Percentiles rank a stretch among this genome's conserved stretches.
These are phyloP conservation scores for Mormyrus lacerda DNA, from an alignment of 2,113 vertebrate genomes.

Conservation along the genomic window DNA sequence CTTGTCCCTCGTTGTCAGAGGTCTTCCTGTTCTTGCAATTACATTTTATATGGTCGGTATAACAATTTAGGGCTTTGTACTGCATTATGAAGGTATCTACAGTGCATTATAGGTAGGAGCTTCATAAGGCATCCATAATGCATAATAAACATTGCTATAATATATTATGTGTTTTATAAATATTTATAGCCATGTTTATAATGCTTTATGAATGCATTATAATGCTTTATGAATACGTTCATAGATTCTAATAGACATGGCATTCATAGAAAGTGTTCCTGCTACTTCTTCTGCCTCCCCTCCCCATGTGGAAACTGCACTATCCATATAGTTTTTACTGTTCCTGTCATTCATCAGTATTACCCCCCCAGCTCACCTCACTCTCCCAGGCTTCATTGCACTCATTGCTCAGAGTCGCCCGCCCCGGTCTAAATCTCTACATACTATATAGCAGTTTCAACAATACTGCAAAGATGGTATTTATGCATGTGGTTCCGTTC, in stretches of 20 bases:
- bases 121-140: not conserved
- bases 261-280: not conserved
- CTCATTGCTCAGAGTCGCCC: not conserved
- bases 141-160: not conserved
- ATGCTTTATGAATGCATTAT: not conserved
- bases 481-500: not conserved
- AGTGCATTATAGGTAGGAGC: not conserved
- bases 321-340: constrained; percentile 37
- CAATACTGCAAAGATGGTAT: not conserved
- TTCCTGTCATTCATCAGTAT: constrained; percentile 33
- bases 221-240: not conserved
- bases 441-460: not conserved
- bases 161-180: not conserved
- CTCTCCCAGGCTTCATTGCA: not conserved
- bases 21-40: constrained; percentile 77
- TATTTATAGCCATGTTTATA: not conserved
- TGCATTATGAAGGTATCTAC: not conserved
- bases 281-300: constrained; percentile 31
- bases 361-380: constrained; percentile 35
- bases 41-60: too few species aligned
- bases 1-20: constrained; percentile 63
- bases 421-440: not conserved
- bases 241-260: not conserved
- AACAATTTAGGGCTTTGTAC: not conserved
- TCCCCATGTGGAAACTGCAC: constrained; percentile 37